Conservation (phyloP, 2,888 invertebrate species). For the Caenorhabditis imperialis region DNA sequence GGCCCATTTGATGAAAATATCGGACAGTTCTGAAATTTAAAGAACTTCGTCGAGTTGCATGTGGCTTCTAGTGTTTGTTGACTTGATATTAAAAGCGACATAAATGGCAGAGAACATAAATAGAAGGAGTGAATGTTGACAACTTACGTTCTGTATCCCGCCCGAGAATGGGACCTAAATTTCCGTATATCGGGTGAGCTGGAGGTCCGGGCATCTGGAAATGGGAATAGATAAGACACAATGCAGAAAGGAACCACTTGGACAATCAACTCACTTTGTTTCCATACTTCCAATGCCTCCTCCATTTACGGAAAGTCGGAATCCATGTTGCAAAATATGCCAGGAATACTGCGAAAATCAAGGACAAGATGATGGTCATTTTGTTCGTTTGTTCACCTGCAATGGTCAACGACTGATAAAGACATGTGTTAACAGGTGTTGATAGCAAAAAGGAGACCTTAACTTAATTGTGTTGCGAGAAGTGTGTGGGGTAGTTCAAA, state of each 20-base stretch:
- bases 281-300: slow-evolving; percentile 31
- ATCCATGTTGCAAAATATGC: slow-evolving; percentile 25
- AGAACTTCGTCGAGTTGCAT: slow-evolving; percentile 62
- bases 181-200: slow-evolving; percentile 38
- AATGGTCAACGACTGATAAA: slow-evolving; percentile 6
- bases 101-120: neutral
- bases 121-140: neutral
- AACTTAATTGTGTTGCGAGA: no score
- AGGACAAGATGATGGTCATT: slow-evolving; percentile 33
- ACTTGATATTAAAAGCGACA: no score
- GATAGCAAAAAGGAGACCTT: no score
- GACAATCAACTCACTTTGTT: slow-evolving; percentile 17
- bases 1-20: slow-evolving; percentile 40
- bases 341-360: slow-evolving; percentile 7
- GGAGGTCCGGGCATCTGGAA: slow-evolving; percentile 47
- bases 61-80: no score
- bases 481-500: no score
- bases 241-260: no score
- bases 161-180: slow-evolving; percentile 25
- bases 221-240: neutral
- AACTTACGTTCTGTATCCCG: slow-evolving; percentile 33
- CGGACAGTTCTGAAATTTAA: slow-evolving; percentile 28
- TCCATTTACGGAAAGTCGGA: slow-evolving; percentile 18
- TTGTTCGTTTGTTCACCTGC: no score
- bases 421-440: no score